Evolutionary conservation across 2,797 vertebrate genomes (phyloP).

Genomic region (Lepus oiostolus): DNA sequence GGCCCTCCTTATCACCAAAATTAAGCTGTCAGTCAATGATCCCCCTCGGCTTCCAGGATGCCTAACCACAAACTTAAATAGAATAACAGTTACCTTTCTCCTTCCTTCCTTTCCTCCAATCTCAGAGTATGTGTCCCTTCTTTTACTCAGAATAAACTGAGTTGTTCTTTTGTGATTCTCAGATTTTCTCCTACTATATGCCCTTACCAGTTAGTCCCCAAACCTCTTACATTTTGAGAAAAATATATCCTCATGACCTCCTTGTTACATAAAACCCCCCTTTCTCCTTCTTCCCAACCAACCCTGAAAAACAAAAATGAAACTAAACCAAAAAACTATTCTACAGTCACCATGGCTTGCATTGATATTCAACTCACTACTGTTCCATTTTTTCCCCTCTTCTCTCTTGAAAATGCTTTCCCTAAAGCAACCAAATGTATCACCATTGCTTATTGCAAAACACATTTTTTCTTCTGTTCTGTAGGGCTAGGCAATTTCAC

Average conservation of each 20-base stretch:
- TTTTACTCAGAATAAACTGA: background rate
- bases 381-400: background rate
- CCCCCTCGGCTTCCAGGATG: background rate
- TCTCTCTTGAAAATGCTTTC: background rate
- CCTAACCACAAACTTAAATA: conserved; percentile 24
- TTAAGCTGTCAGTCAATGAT: background rate
- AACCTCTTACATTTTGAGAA: conserved; percentile 26
- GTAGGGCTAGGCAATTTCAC: background rate
- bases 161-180: background rate
- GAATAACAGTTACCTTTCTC: background rate
- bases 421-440: background rate
- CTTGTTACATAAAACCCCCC: background rate
- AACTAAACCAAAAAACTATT: background rate
- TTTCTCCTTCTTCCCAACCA: background rate
- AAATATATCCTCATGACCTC: background rate
- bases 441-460: background rate
- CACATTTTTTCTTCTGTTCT: background rate
- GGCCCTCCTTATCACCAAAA: background rate
- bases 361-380: background rate
- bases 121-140: background rate
- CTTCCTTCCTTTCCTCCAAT: background rate
- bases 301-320: background rate
- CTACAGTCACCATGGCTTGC: background rate
- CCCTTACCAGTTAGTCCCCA: background rate
- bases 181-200: background rate